Evolutionary conservation across 2,113 vertebrate species (phyloP).

Genomic region (Glaucidium brasilianum): DNA sequence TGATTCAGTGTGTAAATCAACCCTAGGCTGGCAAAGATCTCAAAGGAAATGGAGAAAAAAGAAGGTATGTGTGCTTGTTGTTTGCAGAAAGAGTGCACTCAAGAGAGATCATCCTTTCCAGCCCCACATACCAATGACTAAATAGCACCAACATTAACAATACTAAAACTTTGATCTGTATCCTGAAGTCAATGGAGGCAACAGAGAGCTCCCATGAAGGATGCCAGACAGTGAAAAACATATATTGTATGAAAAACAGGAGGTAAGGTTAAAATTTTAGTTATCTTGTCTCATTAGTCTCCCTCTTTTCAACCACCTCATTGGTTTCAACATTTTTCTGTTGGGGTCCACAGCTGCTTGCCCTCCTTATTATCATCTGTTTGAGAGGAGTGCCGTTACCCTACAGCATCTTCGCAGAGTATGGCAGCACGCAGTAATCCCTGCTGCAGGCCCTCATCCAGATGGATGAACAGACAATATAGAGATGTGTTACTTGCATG

Average conservation of each 20-base stretch:
- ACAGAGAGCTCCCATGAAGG: neutral
- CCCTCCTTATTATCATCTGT: neutral
- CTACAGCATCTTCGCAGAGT: neutral
- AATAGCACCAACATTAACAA: neutral
- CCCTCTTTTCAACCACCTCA: neutral
- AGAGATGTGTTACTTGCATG: neutral
- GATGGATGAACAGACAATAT: neutral
- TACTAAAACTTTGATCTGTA: neutral
- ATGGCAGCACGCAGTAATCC: neutral
- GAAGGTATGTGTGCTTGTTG: rapidly evolving
- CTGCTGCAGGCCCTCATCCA: neutral
- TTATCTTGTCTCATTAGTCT: neutral
- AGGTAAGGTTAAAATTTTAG: neutral
- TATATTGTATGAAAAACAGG: neutral
- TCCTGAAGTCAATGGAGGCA: neutral
- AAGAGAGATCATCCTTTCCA: neutral
- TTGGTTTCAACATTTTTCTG: neutral
- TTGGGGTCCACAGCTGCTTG: rapidly evolving
- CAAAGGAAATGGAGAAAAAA: neutral
- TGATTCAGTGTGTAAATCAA: neutral
- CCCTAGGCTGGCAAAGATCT: neutral
- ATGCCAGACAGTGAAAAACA: neutral
- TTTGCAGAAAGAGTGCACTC: neutral
- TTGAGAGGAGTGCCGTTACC: neutral
- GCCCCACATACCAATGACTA: neutral